These are phyloP conservation scores for Hycleus phaleratus DNA, from an alignment of 1,140 invertebrate species.

Conservation along the genomic window DNA sequence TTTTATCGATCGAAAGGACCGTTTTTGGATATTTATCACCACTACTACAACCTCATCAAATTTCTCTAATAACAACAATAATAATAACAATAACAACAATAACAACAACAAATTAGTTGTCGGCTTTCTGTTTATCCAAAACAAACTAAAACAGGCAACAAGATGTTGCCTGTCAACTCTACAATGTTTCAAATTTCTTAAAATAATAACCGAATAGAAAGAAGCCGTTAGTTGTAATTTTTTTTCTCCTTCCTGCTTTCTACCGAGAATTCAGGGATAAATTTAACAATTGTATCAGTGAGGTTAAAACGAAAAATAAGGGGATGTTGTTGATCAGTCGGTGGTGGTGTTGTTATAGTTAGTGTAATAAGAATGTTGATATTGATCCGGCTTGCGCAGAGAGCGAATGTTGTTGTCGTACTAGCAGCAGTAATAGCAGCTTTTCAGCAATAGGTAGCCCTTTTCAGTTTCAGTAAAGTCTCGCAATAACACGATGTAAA, in stretches of 20 bases:
- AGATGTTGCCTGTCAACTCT: conserved; percentile 5
- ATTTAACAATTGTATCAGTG: no score
- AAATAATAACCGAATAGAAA: conserved; percentile 2
- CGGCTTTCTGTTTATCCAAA: conserved; percentile 9
- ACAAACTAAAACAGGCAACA: background rate
- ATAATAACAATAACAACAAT: background rate
- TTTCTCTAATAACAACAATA: background rate
- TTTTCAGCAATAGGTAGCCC: background rate
- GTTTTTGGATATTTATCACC: no score
- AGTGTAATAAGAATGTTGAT: conserved; percentile 18
- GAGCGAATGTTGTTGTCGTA: background rate
- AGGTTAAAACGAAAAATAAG: no score
- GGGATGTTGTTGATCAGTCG: no score
- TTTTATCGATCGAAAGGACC: no score
- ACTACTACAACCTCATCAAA: no score
- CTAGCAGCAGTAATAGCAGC: no score
- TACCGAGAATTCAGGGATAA: no score
- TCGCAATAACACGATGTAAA: conserved; percentile 19
- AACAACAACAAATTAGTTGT: conserved; percentile 7
- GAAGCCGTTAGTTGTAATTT: no score
- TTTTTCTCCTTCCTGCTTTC: no score
- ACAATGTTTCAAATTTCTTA: conserved; percentile 13
- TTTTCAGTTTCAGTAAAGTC: conserved; percentile 4
- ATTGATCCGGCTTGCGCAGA: conserved; percentile 23
- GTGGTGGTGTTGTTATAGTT: background rate